phyloP scores from a whole-genome alignment of 2,113 vertebrate species.

The Trematocara stigmaticum region DNA sequence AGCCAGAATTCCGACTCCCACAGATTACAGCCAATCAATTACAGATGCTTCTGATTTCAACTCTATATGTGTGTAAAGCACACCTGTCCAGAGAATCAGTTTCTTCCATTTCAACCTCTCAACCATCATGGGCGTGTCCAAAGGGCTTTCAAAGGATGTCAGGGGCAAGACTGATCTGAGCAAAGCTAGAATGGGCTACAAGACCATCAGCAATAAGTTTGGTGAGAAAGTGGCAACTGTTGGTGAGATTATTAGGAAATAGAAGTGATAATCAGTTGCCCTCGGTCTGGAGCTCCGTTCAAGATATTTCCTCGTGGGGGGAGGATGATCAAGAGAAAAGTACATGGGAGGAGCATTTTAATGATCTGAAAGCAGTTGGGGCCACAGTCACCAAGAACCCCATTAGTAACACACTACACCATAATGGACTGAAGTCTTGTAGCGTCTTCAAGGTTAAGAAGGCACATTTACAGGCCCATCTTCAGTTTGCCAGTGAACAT shows the following conservation, averaged over 20 bases:
- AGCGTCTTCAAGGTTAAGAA: not conserved
- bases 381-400: not conserved
- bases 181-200: not conserved
- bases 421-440: not conserved
- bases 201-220: not conserved
- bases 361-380: not conserved
- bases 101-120: not conserved
- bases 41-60: not conserved
- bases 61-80: not conserved
- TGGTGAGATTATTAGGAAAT: not conserved
- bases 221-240: not conserved
- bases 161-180: not conserved
- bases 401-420: not conserved
- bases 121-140: not conserved
- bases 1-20: not conserved
- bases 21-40: not conserved
- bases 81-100: not conserved
- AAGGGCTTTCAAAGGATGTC: not conserved
- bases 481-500: not conserved
- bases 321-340: not conserved
- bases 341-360: not conserved
- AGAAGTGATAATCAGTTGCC: not conserved
- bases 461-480: not conserved
- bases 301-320: not conserved
- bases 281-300: not conserved